These are phyloP conservation scores for Rhaphigaster nebulosa DNA, from an alignment of 2,888 invertebrate species.

Conservation along the genomic window DNA sequence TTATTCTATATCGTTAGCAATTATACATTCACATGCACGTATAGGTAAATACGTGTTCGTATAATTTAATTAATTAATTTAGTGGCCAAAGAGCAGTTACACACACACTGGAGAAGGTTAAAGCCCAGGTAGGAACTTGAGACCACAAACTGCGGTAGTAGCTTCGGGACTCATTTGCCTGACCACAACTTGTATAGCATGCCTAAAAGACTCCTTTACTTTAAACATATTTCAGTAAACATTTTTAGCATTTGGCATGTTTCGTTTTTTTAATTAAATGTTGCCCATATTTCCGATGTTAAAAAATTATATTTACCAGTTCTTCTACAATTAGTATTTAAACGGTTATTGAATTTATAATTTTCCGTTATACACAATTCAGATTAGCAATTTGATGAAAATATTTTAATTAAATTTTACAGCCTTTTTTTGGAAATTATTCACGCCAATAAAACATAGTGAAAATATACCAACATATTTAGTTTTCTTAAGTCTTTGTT, in stretches of 20 bases:
- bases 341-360: too few relatives aligned
- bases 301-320: too few relatives aligned
- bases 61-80: background rate
- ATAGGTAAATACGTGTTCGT: background rate
- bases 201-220: slow-evolving; percentile 9
- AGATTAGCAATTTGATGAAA: too few relatives aligned
- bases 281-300: too few relatives aligned
- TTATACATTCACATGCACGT: background rate
- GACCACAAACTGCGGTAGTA: background rate
- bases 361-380: too few relatives aligned
- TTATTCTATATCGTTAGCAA: background rate
- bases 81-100: background rate
- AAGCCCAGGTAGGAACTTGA: slow-evolving; percentile 17
- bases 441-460: too few relatives aligned
- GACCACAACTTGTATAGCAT: slow-evolving; percentile 24
- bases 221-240: background rate
- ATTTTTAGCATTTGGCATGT: background rate
- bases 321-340: too few relatives aligned
- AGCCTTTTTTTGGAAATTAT: too few relatives aligned
- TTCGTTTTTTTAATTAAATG: too few relatives aligned
- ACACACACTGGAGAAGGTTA: background rate
- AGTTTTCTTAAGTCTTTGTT: too few relatives aligned
- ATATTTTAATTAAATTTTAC: too few relatives aligned
- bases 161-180: background rate
- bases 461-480: too few relatives aligned